A percentile compares a stretch with the other conserved stretches of the same genome.
Conservation (phyloP, 1,140 invertebrate species). For the Batillaria attramentaria region DNA sequence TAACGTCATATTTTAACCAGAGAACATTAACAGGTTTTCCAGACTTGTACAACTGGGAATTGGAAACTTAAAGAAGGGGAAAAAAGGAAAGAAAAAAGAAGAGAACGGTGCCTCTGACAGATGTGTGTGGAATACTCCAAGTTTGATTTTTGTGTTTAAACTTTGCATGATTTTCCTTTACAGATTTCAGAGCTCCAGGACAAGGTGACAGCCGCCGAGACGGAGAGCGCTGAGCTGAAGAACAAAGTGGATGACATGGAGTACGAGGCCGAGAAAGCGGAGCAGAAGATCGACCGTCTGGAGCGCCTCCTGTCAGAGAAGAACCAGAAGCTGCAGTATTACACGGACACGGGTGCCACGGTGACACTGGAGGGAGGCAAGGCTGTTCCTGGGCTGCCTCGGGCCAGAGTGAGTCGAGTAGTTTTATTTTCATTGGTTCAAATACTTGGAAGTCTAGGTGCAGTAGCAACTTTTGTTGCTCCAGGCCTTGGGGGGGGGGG, state of each 20-base stretch:
- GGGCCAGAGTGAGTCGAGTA: conserved; percentile 57
- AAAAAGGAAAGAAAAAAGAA: too few species aligned
- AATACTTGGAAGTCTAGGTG: too few species aligned
- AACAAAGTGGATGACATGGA: conserved; percentile 97
- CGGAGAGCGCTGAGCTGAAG: conserved; percentile 92
- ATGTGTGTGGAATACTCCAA: background rate
- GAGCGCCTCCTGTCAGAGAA: conserved; percentile 80
- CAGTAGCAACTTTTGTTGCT: too few species aligned
- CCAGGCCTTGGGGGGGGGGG: too few species aligned
- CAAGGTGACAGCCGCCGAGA: conserved; percentile 91
- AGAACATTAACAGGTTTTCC: too few species aligned
- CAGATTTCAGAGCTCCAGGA: conserved; percentile 92
- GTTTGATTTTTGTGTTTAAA: background rate
- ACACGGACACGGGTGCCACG: conserved; percentile 64
- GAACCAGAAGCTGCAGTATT: conserved; percentile 83
- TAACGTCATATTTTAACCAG: too few species aligned
- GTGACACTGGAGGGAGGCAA: conserved; percentile 65
- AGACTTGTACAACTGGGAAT: too few species aligned
- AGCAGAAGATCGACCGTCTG: conserved; percentile 86
- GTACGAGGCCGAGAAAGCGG: conserved; percentile 91
- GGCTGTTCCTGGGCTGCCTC: conserved; percentile 59
- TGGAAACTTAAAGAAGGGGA: too few species aligned
- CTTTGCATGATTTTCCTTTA: background rate
- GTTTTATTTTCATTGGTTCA: too few species aligned
- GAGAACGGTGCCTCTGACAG: background rate